Conservation (phyloP, 2,797 vertebrate species). For the Acipenser ruthenus region DNA sequence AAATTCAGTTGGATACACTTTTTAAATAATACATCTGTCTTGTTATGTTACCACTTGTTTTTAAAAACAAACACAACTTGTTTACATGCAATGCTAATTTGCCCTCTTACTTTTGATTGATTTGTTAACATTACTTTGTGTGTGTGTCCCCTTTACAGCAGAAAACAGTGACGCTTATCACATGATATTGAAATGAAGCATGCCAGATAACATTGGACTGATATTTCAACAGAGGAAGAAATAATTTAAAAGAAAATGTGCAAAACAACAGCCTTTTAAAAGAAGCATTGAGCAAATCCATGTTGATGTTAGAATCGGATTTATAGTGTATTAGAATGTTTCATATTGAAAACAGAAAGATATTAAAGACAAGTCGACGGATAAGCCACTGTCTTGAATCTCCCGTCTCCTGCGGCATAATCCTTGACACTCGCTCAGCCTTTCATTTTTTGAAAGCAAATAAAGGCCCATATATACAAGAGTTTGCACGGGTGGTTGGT, state of each 20-base stretch:
- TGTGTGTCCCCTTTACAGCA: conserved; percentile 48
- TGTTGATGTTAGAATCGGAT: conserved; percentile 79
- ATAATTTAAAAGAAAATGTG: conserved; percentile 30
- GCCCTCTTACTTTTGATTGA: background rate
- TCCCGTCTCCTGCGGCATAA: too few species aligned
- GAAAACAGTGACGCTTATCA: conserved; percentile 82
- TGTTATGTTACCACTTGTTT: background rate
- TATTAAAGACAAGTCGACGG: too few species aligned
- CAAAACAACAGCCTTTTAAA: conserved; percentile 27
- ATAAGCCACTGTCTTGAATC: too few species aligned
- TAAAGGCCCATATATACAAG: too few species aligned
- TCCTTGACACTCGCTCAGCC: too few species aligned
- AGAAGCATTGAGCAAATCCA: conserved; percentile 50
- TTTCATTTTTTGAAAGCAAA: too few species aligned
- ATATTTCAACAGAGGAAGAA: background rate
- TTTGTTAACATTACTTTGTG: background rate
- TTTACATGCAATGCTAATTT: background rate
- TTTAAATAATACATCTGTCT: background rate
- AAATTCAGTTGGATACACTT: background rate
- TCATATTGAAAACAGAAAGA: conserved; percentile 71
- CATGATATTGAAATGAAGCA: conserved; percentile 62
- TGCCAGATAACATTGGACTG: background rate
- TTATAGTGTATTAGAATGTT: conserved; percentile 64
- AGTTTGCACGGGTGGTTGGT: too few species aligned
- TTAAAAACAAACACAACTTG: background rate